Percentiles rank a stretch among this genome's conserved stretches.
phyloP scores from a whole-genome alignment of 2,797 vertebrate genomes.

The Bradypodion ventrale region DNA sequence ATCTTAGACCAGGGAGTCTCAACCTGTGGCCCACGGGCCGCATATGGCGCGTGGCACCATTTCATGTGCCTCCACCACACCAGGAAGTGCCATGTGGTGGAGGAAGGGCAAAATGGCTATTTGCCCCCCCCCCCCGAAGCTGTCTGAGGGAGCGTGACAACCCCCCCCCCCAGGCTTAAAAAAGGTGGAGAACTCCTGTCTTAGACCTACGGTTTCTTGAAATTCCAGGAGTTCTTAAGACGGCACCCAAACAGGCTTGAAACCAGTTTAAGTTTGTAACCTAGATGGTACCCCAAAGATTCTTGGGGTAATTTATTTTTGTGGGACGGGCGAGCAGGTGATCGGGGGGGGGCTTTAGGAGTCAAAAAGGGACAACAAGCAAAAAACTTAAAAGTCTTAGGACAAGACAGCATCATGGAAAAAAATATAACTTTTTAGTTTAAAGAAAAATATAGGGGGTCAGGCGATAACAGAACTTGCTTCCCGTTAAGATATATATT shows the following conservation, averaged over 20 bases:
- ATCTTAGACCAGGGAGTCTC: too few species aligned
- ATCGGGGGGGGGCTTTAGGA: neutral
- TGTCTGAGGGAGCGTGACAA: too few species aligned
- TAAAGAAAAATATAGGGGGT: neutral
- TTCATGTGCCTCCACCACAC: too few species aligned
- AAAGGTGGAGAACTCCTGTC: too few species aligned
- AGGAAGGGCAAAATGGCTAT: too few species aligned
- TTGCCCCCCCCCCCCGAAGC: too few species aligned
- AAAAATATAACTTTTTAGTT: neutral
- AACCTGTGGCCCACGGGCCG: too few species aligned
- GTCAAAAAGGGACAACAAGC: slow-evolving; percentile 8
- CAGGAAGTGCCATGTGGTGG: too few species aligned
- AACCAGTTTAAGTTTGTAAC: slow-evolving; percentile 23
- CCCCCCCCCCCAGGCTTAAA: neutral
- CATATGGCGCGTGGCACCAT: too few species aligned
- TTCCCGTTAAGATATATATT: slow-evolving; percentile 63
- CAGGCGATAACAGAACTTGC: slow-evolving; percentile 37
- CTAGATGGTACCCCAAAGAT: slow-evolving; percentile 2
- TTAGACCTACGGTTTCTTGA: neutral
- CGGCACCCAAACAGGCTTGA: slow-evolving; percentile 3
- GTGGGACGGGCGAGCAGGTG: neutral
- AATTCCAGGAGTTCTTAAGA: too few species aligned
- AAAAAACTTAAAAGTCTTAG: neutral
- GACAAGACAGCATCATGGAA: neutral
- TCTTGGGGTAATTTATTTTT: accelerated